Conservation (phyloP, 64 coral and sea anemone species). For the Acropora yongei region DNA sequence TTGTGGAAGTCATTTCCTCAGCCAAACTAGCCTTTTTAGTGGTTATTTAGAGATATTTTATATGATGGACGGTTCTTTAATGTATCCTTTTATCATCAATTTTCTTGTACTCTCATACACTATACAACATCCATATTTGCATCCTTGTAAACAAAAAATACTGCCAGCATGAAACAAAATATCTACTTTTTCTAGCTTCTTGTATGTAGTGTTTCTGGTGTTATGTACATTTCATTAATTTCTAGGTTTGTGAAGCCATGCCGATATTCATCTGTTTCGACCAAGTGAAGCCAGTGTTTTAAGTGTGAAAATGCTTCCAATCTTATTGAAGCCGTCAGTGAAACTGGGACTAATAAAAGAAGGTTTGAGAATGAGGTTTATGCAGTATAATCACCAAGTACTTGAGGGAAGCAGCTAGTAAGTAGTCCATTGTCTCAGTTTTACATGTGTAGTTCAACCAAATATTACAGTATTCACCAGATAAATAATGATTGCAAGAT, state of each 20-base stretch:
- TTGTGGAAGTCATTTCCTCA: background rate
- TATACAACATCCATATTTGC: too few species aligned
- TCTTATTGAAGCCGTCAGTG: conserved; percentile 20
- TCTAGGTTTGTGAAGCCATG: too few species aligned
- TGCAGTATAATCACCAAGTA: conserved; percentile 51
- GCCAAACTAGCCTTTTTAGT: too few species aligned
- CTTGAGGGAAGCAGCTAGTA: conserved; percentile 48
- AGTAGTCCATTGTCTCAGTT: background rate
- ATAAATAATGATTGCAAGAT: background rate
- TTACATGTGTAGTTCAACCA: background rate
- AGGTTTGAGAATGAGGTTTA: conserved; percentile 53
- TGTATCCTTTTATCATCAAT: too few species aligned
- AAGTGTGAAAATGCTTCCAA: conserved; percentile 17
- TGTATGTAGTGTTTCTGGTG: too few species aligned
- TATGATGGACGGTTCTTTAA: too few species aligned
- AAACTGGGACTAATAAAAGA: conserved; percentile 30
- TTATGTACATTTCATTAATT: too few species aligned
- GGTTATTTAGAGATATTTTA: too few species aligned
- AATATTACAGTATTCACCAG: background rate
- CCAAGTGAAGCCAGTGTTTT: conserved; percentile 11
- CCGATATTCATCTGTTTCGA: conserved; percentile 21
- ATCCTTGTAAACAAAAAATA: too few species aligned
- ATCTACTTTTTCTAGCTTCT: too few species aligned
- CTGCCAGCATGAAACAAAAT: too few species aligned
- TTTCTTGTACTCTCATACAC: too few species aligned